phyloP scores from a whole-genome alignment of 2,888 invertebrate genomes.

The Drosophila dives region DNA sequence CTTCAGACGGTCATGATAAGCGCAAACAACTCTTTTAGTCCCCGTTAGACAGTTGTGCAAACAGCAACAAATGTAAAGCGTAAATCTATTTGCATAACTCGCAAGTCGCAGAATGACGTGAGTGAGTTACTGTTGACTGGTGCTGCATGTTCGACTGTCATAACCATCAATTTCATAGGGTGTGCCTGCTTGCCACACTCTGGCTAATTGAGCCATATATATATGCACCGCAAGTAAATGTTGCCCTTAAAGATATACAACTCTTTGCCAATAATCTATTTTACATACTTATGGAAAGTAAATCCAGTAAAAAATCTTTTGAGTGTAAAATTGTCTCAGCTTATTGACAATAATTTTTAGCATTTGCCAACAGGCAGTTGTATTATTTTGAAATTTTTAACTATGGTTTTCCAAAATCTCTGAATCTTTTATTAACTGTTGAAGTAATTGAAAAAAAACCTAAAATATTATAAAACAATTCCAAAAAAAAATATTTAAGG shows the following conservation, averaged over 20 bases:
- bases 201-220: constrained; percentile 64
- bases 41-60: constrained; percentile 42
- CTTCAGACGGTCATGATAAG: constrained; percentile 59
- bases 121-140: constrained; percentile 33
- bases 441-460: not conserved
- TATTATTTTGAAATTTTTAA: not conserved
- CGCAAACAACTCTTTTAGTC: constrained; percentile 23
- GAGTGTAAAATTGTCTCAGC: not conserved
- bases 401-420: not conserved
- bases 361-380: not conserved
- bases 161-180: constrained; percentile 69
- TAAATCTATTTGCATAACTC: constrained; percentile 68
- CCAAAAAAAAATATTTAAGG: accelerated
- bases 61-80: constrained; percentile 41
- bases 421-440: not conserved
- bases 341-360: accelerated
- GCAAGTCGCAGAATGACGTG: constrained; percentile 50
- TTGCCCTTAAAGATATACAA: not conserved
- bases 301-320: not conserved
- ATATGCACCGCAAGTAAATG: not conserved
- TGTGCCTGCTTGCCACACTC: constrained; percentile 55
- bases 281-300: too few species aligned
- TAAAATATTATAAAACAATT: not conserved
- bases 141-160: constrained; percentile 64
- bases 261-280: too few species aligned